Percentiles rank a stretch among this genome's conserved stretches.
Evolutionary conservation across 2,888 invertebrate genomes (phyloP).

Genomic region (Ectobius pallidus): DNA sequence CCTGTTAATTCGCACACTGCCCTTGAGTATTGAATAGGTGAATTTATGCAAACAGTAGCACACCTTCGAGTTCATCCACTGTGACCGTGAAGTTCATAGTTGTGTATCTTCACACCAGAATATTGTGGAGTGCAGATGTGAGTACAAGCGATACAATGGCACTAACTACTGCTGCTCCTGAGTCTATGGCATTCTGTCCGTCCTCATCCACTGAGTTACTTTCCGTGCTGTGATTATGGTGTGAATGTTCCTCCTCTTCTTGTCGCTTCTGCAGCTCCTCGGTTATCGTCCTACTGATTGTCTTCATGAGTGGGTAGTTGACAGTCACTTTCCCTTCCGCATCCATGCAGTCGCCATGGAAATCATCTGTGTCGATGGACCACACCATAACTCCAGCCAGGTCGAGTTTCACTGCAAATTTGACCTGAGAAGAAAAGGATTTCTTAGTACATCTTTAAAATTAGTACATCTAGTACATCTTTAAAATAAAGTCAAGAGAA

Average conservation of each 20-base stretch:
- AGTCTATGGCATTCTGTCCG: background rate
- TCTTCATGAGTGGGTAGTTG: constrained; percentile 74
- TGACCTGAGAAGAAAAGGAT: constrained; percentile 43
- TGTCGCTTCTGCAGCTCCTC: constrained; percentile 60
- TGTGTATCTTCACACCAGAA: no score
- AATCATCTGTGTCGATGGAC: constrained; percentile 90
- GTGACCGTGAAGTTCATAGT: no score
- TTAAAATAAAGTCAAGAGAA: no score
- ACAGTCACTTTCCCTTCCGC: constrained; percentile 46
- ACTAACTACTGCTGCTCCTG: background rate
- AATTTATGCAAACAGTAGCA: no score
- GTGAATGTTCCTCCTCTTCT: constrained; percentile 47
- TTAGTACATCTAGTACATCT: no score
- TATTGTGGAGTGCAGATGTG: no score
- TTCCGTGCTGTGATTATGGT: background rate
- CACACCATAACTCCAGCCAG: constrained; percentile 86
- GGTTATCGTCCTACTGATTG: constrained; percentile 71
- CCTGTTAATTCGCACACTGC: no score
- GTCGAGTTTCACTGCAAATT: constrained; percentile 65
- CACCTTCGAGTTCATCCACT: no score
- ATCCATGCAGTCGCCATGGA: constrained; percentile 68
- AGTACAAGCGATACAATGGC: no score
- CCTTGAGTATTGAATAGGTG: no score
- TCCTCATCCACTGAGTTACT: background rate
- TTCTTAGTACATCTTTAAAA: no score